Base-by-base conservation (phyloP, 2,113 vertebrate species). In the Siniperca knerii region DNA sequence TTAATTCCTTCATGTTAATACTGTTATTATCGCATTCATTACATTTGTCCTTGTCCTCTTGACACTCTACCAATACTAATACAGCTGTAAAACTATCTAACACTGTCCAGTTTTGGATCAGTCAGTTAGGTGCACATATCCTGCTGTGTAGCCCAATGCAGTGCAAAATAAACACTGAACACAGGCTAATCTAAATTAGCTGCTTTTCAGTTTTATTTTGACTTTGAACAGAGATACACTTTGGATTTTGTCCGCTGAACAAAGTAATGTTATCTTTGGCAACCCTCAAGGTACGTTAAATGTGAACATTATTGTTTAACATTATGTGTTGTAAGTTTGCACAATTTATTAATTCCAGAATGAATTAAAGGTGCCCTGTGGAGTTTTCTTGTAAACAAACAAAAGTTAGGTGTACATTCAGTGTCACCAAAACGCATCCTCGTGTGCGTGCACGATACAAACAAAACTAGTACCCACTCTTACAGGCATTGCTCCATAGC, bases 1-100 rank as follows among this genome's bases (percentile, higher is more conserved):
- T 72, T 62, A 37, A 67, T 79, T 73, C n/a, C 11, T 58, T 72
- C 44, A 52, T 44, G 61, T 50, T 29, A 33, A 67, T 40, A 33
- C 55, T 23, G 0, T 55, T 58, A 3, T 72, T 48, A 60, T 35
- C 0, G 0, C 57, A 8, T 64, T 73, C 8, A 44, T 71, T 54
- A 50, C 3, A 54, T 73, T 23, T 72, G 48, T 81, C 9, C 2
- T 81, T 64, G 25, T 18, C 29, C 55, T 37, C 5, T 29, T 0
- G 60, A 58, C 37, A 37, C 8, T 29, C 11, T 9, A 5, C 10
- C 3, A 20, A 54, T 11, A 52, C 33, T 25, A 46, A 48, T 18
- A 52, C 20, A 66, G 65, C 23, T 68, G 16, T 67, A 13, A 66
- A 55, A 77, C 7, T 25, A 57, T 2, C 9, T 75, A 40, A 29